phyloP scores from a whole-genome alignment of 2,113 vertebrate species.

The Tylochromis polylepis region DNA sequence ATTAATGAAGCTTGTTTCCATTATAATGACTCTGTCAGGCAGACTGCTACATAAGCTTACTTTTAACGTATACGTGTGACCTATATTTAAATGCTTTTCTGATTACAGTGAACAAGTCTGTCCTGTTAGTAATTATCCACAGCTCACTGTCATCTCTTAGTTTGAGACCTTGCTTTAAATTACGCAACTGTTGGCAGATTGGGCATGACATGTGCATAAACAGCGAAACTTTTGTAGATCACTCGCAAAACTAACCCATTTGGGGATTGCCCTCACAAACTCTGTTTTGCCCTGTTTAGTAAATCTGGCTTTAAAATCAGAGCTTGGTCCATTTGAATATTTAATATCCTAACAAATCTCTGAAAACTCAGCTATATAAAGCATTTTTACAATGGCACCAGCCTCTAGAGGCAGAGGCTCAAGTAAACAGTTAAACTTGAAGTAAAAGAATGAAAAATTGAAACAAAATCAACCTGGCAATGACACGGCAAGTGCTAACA shows the following conservation, averaged over 20 bases:
- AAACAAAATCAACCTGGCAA: neutral
- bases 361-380: neutral
- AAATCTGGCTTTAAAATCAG: neutral
- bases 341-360: neutral
- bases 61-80: neutral
- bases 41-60: neutral
- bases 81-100: neutral
- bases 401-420: neutral
- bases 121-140: neutral
- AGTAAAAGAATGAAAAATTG: neutral
- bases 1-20: neutral
- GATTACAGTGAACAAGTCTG: neutral
- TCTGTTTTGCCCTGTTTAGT: neutral
- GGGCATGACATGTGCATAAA: neutral
- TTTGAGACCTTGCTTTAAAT: no score
- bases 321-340: neutral
- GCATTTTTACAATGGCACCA: neutral
- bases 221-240: neutral
- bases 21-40: neutral
- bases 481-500: neutral
- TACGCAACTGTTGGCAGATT: neutral
- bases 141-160: neutral
- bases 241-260: neutral
- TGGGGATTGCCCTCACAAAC: neutral
- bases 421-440: neutral